These are phyloP conservation scores for Chionodraco myersi DNA, from an alignment of 2,113 vertebrate species.

Conservation along the genomic window DNA sequence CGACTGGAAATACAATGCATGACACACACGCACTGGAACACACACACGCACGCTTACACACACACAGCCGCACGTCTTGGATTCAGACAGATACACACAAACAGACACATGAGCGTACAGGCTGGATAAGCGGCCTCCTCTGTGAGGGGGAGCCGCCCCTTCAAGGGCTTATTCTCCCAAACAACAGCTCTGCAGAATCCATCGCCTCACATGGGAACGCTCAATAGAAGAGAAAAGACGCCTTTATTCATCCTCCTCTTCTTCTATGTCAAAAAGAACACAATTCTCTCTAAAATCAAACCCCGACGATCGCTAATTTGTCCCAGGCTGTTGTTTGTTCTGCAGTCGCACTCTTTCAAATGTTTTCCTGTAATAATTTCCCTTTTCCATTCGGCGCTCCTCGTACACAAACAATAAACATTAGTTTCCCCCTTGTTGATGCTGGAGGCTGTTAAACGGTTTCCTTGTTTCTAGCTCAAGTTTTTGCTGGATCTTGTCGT, in stretches of 20 bases:
- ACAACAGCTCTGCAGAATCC: slow-evolving; percentile 34
- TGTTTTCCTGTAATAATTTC: not conserved
- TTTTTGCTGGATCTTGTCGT: not conserved
- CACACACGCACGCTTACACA: not conserved
- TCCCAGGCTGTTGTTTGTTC: not conserved
- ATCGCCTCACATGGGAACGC: slow-evolving; percentile 23
- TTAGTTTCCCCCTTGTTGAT: not conserved
- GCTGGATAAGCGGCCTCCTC: slow-evolving; percentile 36
- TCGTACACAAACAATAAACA: not conserved
- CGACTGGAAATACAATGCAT: slow-evolving; percentile 68
- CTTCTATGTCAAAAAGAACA: not conserved
- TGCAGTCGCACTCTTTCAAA: not conserved
- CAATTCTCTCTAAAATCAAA: slow-evolving; percentile 1
- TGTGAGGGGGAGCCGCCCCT: slow-evolving; percentile 29
- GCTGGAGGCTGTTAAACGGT: not conserved
- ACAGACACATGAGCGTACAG: slow-evolving; percentile 17
- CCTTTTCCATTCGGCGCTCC: not conserved
- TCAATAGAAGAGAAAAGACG: not conserved
- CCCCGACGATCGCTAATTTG: not conserved
- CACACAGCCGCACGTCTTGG: not conserved
- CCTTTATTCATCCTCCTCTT: not conserved
- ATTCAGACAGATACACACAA: slow-evolving; percentile 14
- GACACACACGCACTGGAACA: slow-evolving; percentile 35
- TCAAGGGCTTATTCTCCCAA: slow-evolving; percentile 24
- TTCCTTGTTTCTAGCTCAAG: not conserved